These are phyloP conservation scores for Drosophila demipolita DNA, from an alignment of 2,888 invertebrate species.

Conservation along the genomic window DNA sequence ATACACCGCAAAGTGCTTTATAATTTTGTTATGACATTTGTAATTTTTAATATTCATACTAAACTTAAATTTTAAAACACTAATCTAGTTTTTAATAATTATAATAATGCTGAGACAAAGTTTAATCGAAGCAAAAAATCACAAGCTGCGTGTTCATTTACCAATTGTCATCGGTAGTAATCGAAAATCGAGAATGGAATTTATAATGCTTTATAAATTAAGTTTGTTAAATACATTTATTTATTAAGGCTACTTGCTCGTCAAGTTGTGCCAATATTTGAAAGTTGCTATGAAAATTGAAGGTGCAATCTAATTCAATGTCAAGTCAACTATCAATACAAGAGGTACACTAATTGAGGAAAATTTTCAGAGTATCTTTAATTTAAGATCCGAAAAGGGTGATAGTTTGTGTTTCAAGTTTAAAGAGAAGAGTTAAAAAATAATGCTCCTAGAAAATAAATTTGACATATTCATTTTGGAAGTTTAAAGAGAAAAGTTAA, in stretches of 20 bases:
- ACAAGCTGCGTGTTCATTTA: slow-evolving; percentile 34
- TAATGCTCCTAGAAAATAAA: background rate
- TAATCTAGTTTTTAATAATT: slow-evolving; percentile 24
- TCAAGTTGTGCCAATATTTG: slow-evolving; percentile 59
- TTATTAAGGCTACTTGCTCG: slow-evolving; percentile 3
- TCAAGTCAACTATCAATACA: slow-evolving; percentile 42
- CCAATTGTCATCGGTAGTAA: slow-evolving; percentile 38
- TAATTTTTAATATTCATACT: background rate
- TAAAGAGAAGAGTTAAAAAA: background rate
- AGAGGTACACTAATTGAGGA: background rate
- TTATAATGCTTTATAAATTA: slow-evolving; percentile 8
- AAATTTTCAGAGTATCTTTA: background rate
- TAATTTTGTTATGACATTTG: background rate
- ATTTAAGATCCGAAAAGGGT: background rate
- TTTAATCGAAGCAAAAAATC: slow-evolving; percentile 40
- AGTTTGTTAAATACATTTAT: slow-evolving; percentile 7
- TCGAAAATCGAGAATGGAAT: slow-evolving; percentile 16
- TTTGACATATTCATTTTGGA: too few species aligned
- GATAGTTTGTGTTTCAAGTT: background rate
- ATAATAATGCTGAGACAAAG: slow-evolving; percentile 39
- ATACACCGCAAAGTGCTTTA: background rate
- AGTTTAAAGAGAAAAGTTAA: too few species aligned
- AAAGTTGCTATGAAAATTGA: slow-evolving; percentile 38
- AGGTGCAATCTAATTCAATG: slow-evolving; percentile 43
- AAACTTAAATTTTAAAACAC: background rate